A percentile compares a stretch with the other conserved stretches of the same genome.
Conservation (phyloP, 1,140 invertebrate species). For the Scylla paramamosain region DNA sequence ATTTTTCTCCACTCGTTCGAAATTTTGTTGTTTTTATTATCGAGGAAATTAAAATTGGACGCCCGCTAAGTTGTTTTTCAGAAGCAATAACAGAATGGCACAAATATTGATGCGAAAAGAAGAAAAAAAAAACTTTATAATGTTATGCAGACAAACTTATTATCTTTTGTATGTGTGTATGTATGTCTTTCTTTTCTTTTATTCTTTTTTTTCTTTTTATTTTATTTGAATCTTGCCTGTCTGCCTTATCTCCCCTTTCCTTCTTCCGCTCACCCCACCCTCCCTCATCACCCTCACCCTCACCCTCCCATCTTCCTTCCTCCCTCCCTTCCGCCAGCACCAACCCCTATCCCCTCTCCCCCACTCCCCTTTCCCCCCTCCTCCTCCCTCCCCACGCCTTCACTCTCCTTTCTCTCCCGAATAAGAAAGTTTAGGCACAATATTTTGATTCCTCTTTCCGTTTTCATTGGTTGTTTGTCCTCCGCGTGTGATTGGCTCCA, state of each 20-base stretch:
- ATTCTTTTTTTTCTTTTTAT: not conserved
- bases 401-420: no score
- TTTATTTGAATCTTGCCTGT: not conserved
- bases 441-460: not conserved
- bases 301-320: not conserved
- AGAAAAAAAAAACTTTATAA: not conserved
- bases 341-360: not conserved
- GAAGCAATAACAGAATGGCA: not conserved
- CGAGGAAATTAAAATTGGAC: not conserved
- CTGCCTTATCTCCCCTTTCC: not conserved
- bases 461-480: not conserved
- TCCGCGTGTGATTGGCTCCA: not conserved
- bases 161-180: slow-evolving; percentile 41
- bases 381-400: not conserved
- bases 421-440: not conserved
- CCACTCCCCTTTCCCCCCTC: not conserved
- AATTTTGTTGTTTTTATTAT: not conserved
- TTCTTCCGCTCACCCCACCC: not conserved
- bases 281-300: not conserved
- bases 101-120: not conserved
- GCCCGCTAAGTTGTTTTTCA: not conserved
- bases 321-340: no score
- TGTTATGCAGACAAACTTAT: not conserved
- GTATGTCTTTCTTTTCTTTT: slow-evolving; percentile 27
- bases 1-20: not conserved